Base-by-base conservation (phyloP, 2,797 vertebrate species). In the Lepilemur ruficaudatus region DNA sequence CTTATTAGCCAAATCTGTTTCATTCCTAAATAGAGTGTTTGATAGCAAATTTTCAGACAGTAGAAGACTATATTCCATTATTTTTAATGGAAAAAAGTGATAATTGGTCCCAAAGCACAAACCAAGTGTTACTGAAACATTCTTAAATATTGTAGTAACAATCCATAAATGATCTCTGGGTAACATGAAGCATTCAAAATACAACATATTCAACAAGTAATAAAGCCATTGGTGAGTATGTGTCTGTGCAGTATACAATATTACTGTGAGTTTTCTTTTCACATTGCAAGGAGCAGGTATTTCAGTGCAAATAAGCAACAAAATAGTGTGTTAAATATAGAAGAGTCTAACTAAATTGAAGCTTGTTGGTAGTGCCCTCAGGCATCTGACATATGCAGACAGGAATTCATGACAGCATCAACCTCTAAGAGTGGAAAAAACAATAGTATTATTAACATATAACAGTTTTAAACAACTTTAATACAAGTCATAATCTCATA, bases 61-160 rank as follows among this genome's bases (percentile, higher is more conserved):
- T 1, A 28, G 35, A 23, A 82, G 7, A 0, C 22, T 88, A 12
- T 55, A 55, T 59, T 78, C 3, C 18, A 50, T 76, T 73, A 67
- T 79, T 91, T 97, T 93, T 69, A 78, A 59, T 76, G 17, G 52
- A 50, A 75, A 93, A 94, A 94, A 89, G 46, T 83, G 52, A 50
- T 73, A 52, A 38, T 73, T 30, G 10, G 10, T 82, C 9, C 25
- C 32, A 43, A 91, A 88, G 84, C 17, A 59, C 18, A 41, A 73
- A 72, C n/a, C 28, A 79, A 65, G 12, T 38, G 13, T 59, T 25
- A 82, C 20, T 59, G 52, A 72, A 75, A 69, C 13, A 72, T n/a
- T 90, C 10, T 67, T 67, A 88, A 92, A 72, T 78, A 81, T 5
- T 10, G 10, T 61, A 59, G 52, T 57, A 30, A 79, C 5, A 57